Conservation (phyloP, 92 coral and sea anemone genomes). For the Anthopleura xanthogrammica region DNA sequence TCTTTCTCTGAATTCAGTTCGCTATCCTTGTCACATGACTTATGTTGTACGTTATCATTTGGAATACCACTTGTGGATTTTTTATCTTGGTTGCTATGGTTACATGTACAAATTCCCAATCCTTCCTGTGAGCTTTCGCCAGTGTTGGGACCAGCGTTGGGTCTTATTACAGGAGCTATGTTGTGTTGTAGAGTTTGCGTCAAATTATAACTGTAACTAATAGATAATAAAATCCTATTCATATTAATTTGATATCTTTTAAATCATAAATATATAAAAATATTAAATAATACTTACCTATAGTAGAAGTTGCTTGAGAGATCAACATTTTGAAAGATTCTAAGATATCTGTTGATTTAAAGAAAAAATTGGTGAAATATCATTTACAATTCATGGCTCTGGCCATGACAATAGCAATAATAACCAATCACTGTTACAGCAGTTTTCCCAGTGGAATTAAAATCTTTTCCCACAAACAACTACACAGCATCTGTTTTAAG, state of each 20-base stretch:
- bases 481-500: too few species aligned
- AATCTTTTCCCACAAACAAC: too few species aligned
- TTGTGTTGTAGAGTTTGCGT: constrained; percentile 88
- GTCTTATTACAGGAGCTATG: constrained; percentile 61
- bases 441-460: too few species aligned
- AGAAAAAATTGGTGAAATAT: background rate
- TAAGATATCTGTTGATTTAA: constrained; percentile 70
- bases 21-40: background rate
- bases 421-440: too few species aligned
- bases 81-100: background rate
- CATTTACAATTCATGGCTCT: background rate
- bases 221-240: background rate
- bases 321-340: constrained; percentile 96
- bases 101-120: constrained; percentile 31
- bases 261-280: background rate
- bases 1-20: background rate
- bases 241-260: background rate
- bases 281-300: constrained; percentile 50
- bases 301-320: constrained; percentile 96
- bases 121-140: constrained; percentile 33
- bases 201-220: constrained; percentile 90
- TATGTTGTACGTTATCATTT: background rate
- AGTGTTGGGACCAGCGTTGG: background rate
- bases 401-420: too few species aligned
- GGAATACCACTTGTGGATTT: background rate